Evolutionary conservation across 1,140 invertebrate genomes (phyloP), one percentile per base, ranked within the genome.

Genomic region (Calephelis virginiensis): DNA sequence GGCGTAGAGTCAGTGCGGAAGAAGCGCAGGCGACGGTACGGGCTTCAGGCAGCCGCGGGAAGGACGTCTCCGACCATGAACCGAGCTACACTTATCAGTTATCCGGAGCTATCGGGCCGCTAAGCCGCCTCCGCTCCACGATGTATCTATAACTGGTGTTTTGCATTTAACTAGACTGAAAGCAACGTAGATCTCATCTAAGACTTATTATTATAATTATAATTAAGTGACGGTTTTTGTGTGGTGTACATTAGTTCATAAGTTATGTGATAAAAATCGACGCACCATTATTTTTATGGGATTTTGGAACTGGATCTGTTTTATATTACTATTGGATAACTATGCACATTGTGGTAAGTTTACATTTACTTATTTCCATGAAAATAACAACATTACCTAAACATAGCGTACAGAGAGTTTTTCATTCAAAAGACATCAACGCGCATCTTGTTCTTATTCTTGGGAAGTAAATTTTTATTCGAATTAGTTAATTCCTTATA

Each of bases 181-280:
- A 75, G 88, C 77, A 90, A 90, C 86, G 69, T 80, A 85, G 88
- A 90, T 90, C 88, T 90, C 86, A 90, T 68, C 78, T 74, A 90
- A 90, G 88, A 90, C 88, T 90, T 87, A 86, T 85, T 83, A 82
- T 83, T 83, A 79, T 77, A 80, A 74, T 76, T 82, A 84, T 70
- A 80, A 74, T 88, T 90, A 83, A 90, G 86, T 90, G 85, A 85
- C 83, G 71, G 74, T 85, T 78, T 28, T 61, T 75, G 84, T 86
- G 84, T 79, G 70, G 81, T 83, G 86, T 83, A 81, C 53, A 38
- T 74, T 75, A 75, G 78, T 80, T 85, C 78, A 85, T 85, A 83
- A 84, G 82, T 87, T 77, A 77, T 83, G 85, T 89, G 86, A 81
- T 76, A 72, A 73, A 75, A 63, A 37, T 56, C 37, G 53, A 59